These are phyloP conservation scores for Agrotis clavis DNA, from an alignment of 2,888 invertebrate genomes.

Conservation along the genomic window DNA sequence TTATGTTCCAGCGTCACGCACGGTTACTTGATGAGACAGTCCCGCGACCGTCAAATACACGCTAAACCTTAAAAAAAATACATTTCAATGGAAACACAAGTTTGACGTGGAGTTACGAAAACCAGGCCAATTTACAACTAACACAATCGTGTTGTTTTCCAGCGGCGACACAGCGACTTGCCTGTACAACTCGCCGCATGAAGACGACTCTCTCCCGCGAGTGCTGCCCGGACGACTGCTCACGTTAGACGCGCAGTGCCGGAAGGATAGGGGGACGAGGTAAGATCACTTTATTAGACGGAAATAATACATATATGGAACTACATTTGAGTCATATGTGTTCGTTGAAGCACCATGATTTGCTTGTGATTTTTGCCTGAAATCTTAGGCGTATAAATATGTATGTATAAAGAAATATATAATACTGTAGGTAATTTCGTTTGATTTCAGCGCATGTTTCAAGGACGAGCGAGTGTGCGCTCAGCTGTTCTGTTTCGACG, in stretches of 20 bases:
- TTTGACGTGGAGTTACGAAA: no score
- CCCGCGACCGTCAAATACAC: no score
- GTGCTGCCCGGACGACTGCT: slow-evolving; percentile 97
- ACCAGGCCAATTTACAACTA: not conserved
- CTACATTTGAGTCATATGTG: no score
- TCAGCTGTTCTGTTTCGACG: slow-evolving; percentile 98
- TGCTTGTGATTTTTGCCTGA: not conserved
- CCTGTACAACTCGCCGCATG: slow-evolving; percentile 97
- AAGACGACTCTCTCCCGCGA: slow-evolving; percentile 97
- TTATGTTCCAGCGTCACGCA: no score
- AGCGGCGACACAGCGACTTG: slow-evolving; percentile 99
- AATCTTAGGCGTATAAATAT: not conserved
- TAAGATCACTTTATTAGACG: slow-evolving; percentile 54
- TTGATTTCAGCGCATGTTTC: slow-evolving; percentile 92
- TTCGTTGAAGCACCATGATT: no score
- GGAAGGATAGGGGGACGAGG: slow-evolving; percentile 97
- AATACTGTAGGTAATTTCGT: no score
- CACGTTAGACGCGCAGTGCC: slow-evolving; percentile 97
- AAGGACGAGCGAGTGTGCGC: slow-evolving; percentile 99
- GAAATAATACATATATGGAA: no score
- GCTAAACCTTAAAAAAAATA: no score
- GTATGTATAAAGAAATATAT: no score
- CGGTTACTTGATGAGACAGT: no score
- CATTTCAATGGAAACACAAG: no score
- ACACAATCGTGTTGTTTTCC: slow-evolving; percentile 70